Base-by-base conservation (phyloP, 2,113 vertebrate genomes). In the Anser cygnoides region DNA sequence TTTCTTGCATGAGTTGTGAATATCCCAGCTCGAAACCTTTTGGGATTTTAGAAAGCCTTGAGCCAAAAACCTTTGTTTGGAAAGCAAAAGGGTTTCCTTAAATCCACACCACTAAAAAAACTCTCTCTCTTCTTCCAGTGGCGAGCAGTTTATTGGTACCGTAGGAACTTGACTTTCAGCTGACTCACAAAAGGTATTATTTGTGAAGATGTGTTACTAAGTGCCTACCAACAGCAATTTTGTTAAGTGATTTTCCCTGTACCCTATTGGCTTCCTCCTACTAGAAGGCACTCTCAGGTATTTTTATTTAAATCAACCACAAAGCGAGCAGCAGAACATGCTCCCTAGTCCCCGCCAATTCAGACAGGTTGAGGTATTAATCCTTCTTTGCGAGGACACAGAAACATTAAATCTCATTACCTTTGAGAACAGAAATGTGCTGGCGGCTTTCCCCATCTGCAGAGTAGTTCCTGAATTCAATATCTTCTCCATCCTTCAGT, bases 401-500 rank as follows among this genome's bases (percentile, higher is more conserved):
- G 87, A 96, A 93, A 97, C 85, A 93, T 81, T 92, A 97, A 97
- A 95, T 96, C 95, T 92, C 46, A 94, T 97, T 98, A 99, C 99
- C 99, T 99, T 99, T 99, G 95, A 99, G 99, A 97, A 99, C 99
- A 97, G 99, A 99, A 98, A 99, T 99, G 98, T 99, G 99, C 96
- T 99, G 99, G 73, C 99, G 98, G 96, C 98, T 98, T 97, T 99
- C 99, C 96, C 98, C 99, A 89, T 99, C 99, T 97, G 98, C 94
- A 49, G 98, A 98, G 95, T 99, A 99, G 97, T 98, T 99, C 95
- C 98, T 98, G 70, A 99, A 99, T 96, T 99, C 99, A 96, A 99
- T 98, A 98, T 99, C 99, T 97, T 99, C 99, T 39, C 99, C 99
- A 96, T 99, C 99, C 98, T 99, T 99, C 94, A 99, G 68, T 98